Evolutionary conservation across 2,113 vertebrate species (phyloP).

Genomic region (Ophiodon elongatus): DNA sequence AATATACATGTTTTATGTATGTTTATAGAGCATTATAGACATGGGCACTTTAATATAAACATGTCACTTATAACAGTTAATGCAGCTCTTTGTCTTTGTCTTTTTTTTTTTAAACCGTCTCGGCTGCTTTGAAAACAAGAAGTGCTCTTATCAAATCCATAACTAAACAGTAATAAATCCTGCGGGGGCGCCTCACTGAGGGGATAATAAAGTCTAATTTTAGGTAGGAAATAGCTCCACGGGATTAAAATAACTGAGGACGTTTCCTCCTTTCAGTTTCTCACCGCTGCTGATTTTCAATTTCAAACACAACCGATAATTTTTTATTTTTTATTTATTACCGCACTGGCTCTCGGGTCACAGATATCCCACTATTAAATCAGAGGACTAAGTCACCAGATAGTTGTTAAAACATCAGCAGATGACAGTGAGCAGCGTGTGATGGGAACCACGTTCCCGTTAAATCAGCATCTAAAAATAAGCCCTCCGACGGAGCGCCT

Average conservation of each 20-base stretch:
- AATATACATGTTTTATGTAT: neutral
- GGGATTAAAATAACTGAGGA: constrained; percentile 17
- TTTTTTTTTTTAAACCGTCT: neutral
- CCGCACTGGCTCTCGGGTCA: constrained; percentile 15
- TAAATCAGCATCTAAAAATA: constrained; percentile 55
- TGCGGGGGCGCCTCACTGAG: neutral
- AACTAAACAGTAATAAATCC: constrained; percentile 59
- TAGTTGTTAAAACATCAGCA: constrained; percentile 12
- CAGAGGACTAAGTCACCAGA: constrained; percentile 2
- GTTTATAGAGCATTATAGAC: neutral
- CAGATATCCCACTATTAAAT: constrained; percentile 25
- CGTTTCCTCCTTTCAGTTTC: constrained; percentile 20
- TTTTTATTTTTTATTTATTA: constrained; percentile 29
- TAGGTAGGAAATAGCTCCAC: constrained; percentile 27
- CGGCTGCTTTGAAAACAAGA: constrained; percentile 18
- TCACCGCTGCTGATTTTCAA: constrained; percentile 16
- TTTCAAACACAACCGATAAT: neutral
- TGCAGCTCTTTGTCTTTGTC: neutral
- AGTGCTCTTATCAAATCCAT: constrained; percentile 36
- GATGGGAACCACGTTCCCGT: constrained; percentile 48
- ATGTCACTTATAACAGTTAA: neutral
- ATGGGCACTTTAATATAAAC: neutral
- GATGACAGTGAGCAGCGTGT: constrained; percentile 8
- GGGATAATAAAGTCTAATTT: constrained; percentile 28
- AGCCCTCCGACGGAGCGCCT: no score